Evolutionary conservation across 2,113 vertebrate genomes (phyloP).

Genomic region (Chitala chitala): DNA sequence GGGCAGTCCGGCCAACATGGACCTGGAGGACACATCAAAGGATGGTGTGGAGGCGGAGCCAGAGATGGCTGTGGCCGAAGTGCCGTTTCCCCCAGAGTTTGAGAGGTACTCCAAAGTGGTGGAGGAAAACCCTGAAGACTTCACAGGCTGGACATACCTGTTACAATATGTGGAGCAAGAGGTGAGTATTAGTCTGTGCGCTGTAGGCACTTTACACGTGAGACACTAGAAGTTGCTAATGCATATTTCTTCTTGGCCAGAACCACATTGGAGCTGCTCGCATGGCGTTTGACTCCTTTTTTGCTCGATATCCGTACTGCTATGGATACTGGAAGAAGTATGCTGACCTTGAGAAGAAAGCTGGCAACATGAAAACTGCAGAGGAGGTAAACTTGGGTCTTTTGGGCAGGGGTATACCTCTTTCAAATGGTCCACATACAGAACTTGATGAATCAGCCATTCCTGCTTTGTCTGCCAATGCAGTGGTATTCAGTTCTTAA

Average conservation of each 20-base stretch:
- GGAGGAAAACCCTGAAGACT: slow-evolving; percentile 92
- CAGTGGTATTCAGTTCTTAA: too few species aligned
- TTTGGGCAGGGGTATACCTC: not conserved
- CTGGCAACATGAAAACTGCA: slow-evolving; percentile 79
- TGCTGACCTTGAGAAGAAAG: slow-evolving; percentile 89
- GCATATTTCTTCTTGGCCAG: slow-evolving; percentile 51
- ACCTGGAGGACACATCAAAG: slow-evolving; percentile 68
- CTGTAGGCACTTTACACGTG: not conserved
- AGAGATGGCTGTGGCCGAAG: slow-evolving; percentile 41
- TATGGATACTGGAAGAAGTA: slow-evolving; percentile 99
- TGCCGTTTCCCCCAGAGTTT: slow-evolving; percentile 77
- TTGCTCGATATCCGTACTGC: slow-evolving; percentile 92
- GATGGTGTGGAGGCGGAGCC: slow-evolving; percentile 58
- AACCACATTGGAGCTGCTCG: slow-evolving; percentile 79
- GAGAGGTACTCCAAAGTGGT: slow-evolving; percentile 89
- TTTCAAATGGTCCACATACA: not conserved
- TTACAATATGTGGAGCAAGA: slow-evolving; percentile 96
- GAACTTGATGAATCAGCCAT: slow-evolving; percentile 11
- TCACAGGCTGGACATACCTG: slow-evolving; percentile 94
- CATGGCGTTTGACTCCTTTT: slow-evolving; percentile 88
- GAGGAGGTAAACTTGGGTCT: slow-evolving; percentile 79
- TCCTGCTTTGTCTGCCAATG: not conserved
- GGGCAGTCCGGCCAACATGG: slow-evolving; percentile 66
- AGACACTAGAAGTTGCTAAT: not conserved
- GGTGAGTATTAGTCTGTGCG: slow-evolving; percentile 60